A percentile compares a stretch with the other conserved stretches of the same genome.
phyloP scores from a whole-genome alignment of 2,797 vertebrate species.

The Platalea minor region DNA sequence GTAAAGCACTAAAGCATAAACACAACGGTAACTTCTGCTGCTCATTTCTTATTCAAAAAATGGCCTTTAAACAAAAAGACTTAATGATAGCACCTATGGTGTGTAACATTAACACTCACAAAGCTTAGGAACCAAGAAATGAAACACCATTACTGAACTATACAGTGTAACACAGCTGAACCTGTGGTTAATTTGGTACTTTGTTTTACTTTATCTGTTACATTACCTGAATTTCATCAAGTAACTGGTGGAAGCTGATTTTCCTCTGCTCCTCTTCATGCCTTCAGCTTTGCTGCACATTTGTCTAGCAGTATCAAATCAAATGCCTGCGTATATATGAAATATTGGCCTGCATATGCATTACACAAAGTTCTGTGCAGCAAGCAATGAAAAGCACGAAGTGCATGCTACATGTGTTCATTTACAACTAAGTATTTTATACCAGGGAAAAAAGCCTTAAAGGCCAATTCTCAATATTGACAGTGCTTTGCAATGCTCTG shows the following conservation, averaged over 20 bases:
- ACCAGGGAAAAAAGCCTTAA: too few species aligned
- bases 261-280: background rate
- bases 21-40: background rate
- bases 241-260: background rate
- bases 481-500: too few species aligned
- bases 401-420: too few species aligned
- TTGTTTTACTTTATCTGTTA: background rate
- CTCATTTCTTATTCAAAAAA: background rate
- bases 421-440: too few species aligned
- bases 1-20: background rate
- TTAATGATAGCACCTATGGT: background rate
- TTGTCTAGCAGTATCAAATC: too few species aligned
- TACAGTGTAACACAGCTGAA: background rate
- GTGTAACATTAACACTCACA: background rate
- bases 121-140: background rate
- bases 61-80: background rate
- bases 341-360: too few species aligned
- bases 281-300: too few species aligned
- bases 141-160: background rate
- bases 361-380: too few species aligned
- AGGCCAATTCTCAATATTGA: too few species aligned
- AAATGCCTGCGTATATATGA: too few species aligned
- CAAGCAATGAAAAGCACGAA: too few species aligned
- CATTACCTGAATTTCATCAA: background rate
- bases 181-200: background rate